Evolutionary conservation across 2,888 invertebrate genomes (phyloP).

Genomic region (Polymixis flavicincta): DNA sequence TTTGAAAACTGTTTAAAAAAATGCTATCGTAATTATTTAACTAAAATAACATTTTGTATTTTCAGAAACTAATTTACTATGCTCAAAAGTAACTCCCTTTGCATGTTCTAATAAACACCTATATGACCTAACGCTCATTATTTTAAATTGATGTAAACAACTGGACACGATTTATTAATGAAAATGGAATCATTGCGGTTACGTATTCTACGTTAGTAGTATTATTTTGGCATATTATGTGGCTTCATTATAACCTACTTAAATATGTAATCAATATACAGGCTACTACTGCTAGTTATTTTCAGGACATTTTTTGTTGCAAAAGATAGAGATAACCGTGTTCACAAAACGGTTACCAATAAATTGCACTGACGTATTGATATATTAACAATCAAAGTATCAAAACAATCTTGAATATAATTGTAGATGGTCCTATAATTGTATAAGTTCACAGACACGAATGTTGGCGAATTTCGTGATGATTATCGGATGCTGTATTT

Average conservation of each 20-base stretch:
- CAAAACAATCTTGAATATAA: not conserved
- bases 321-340: not conserved
- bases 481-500: slow-evolving; percentile 13
- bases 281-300: not conserved
- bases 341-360: not conserved
- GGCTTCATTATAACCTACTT: not conserved
- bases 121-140: not conserved
- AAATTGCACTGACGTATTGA: too few relatives aligned
- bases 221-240: slow-evolving; percentile 4
- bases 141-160: not conserved
- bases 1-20: not conserved
- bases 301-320: not conserved
- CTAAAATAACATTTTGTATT: not conserved
- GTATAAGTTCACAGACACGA: not conserved
- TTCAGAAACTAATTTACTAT: not conserved
- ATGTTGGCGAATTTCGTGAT: not conserved
- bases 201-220: not conserved
- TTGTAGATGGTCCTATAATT: not conserved
- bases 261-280: not conserved
- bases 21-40: not conserved
- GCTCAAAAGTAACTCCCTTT: not conserved
- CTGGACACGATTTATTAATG: not conserved
- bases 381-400: too few relatives aligned
- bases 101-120: not conserved
- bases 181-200: slow-evolving; percentile 14